Evolutionary conservation across 92 coral and sea anemone genomes (phyloP).

Genomic region (Paramuricea clavata): DNA sequence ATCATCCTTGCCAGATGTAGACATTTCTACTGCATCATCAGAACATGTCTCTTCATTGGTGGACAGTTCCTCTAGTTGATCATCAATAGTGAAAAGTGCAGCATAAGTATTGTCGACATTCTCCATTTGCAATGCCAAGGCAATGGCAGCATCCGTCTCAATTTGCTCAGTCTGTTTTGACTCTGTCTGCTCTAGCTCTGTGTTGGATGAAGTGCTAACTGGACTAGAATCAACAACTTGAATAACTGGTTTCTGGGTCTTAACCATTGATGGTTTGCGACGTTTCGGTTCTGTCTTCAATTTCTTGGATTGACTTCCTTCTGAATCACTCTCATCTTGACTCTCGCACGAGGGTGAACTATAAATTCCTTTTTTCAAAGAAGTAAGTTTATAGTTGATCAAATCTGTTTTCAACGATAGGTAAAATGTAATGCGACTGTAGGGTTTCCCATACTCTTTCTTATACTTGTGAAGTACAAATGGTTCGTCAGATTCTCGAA

Average conservation of each 20-base stretch:
- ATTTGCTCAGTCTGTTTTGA: constrained; percentile 34
- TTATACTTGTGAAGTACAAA: too few species aligned
- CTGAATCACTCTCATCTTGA: too few species aligned
- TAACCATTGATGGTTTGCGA: neutral
- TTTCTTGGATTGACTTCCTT: too few species aligned
- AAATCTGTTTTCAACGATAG: constrained; percentile 24
- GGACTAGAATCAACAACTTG: neutral
- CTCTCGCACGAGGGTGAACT: too few species aligned
- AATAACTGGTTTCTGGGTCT: neutral
- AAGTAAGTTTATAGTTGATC: constrained; percentile 15
- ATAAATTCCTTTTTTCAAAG: neutral
- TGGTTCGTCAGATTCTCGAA: too few species aligned
- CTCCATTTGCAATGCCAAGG: constrained; percentile 30
- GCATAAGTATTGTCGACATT: constrained; percentile 32
- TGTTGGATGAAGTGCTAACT: constrained; percentile 22
- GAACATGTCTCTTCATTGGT: constrained; percentile 22
- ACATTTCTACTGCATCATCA: constrained; percentile 25
- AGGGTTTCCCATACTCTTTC: too few species aligned
- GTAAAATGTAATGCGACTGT: constrained; percentile 38
- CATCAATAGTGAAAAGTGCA: constrained; percentile 45
- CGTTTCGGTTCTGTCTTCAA: too few species aligned
- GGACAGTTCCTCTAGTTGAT: constrained; percentile 9
- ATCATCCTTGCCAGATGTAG: neutral
- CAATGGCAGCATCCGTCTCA: constrained; percentile 48
- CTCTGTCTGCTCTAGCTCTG: constrained; percentile 4